Base-by-base conservation (phyloP, 2,113 vertebrate genomes). In the Bufo bufo region DNA sequence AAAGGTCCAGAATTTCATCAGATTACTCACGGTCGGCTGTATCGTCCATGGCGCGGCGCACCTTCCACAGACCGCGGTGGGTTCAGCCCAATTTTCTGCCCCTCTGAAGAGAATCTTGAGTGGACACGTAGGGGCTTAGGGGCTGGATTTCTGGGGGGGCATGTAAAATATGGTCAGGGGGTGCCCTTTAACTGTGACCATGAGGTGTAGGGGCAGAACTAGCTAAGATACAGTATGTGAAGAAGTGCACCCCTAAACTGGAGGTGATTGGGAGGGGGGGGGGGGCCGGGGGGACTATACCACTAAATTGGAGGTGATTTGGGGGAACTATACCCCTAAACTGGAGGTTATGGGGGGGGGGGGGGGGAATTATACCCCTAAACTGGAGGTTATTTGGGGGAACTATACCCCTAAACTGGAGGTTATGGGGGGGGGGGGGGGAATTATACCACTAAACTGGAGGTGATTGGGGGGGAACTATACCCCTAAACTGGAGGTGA, bases 121-220 rank as follows among this genome's bases (percentile, higher is more conserved):
- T 88, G 80, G 86, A 81, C 80, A 75, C 56, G 69, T 63, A 59
- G 79, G 52, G 86, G 77, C 86, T 77, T 82, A 58, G 86, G 79
- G 47, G 69, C 85, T 81, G 61, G 85, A 87, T 45, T 82, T 88
- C 86, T 88, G 47, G 56, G 71, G 33, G 86, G 79, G 86, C 80
- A 82, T 71, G 47, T 23, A 80, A 80, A 88, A 83, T 88, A 88
- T 88, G 79, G 79, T 47, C 86, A 82, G 69, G 78, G 78, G 33
- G 23, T 75, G 33, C 85, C 85, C 85, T 87, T 87, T 80, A 49
- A 20, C 3, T 80, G 63, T 58, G 85, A 87, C 85, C 85, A 87
- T 87, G 6, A 45, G 59, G 3, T 59, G 33, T 69, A 14, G n/a
- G 50, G 54, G 4, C n/a, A 78, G 0, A 54, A 54, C 9, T 19